These are phyloP conservation scores for Mastomys coucha DNA, from an alignment of 2,113 vertebrate genomes.

Conservation along the genomic window DNA sequence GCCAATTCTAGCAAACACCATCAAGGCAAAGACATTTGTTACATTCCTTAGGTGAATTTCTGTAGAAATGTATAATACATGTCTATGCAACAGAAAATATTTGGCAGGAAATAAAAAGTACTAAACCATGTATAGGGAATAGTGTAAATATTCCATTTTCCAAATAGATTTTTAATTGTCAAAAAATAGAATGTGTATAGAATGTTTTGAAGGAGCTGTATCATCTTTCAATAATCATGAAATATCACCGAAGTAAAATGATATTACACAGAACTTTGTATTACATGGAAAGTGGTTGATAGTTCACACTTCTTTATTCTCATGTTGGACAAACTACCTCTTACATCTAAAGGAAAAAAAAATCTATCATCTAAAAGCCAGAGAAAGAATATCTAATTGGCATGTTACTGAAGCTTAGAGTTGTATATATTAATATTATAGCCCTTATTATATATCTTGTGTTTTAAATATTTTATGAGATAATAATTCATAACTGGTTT, in stretches of 20 bases:
- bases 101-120: constrained; percentile 37
- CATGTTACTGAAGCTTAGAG: neutral
- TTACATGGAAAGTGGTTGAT: neutral
- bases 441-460: neutral
- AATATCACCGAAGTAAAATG: neutral
- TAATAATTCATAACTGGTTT: neutral
- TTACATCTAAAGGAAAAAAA: neutral
- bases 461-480: neutral
- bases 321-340: neutral
- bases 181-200: neutral
- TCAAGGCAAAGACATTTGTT: constrained; percentile 12
- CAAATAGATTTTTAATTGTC: neutral
- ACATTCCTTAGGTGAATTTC: constrained; percentile 19
- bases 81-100: neutral
- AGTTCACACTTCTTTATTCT: neutral
- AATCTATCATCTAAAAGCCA: neutral
- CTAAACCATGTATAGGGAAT: neutral
- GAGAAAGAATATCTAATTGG: neutral
- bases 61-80: neutral
- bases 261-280: neutral
- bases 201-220: neutral
- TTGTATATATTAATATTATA: neutral
- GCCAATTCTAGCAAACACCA: neutral
- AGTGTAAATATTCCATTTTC: neutral
- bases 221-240: neutral